Evolutionary conservation across 2,888 invertebrate species (phyloP).

Genomic region (Limnephilus rhombicus): DNA sequence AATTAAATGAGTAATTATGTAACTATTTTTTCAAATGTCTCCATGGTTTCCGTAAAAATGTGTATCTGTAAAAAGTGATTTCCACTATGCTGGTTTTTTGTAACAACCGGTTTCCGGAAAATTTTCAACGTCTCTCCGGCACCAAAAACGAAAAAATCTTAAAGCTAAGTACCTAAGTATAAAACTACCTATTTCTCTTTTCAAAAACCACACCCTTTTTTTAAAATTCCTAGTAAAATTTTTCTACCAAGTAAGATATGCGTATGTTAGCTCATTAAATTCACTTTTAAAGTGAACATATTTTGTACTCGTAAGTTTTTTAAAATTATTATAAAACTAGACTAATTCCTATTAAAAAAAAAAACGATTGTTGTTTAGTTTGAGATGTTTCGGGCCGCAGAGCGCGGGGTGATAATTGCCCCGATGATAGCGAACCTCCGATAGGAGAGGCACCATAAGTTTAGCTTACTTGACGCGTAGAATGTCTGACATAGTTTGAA

Average conservation of each 20-base stretch:
- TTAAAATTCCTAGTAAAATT: constrained; percentile 26
- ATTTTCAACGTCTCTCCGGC: neutral
- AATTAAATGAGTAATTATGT: neutral
- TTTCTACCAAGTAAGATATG: neutral
- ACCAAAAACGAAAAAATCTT: neutral
- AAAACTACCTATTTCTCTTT: neutral
- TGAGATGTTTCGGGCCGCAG: neutral
- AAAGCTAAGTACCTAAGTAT: neutral
- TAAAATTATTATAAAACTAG: neutral
- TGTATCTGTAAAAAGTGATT: too few species aligned
- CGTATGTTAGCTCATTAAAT: constrained; percentile 11
- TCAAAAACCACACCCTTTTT: neutral
- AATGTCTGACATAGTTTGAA: neutral
- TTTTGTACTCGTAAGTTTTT: constrained; percentile 26
- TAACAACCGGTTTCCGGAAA: neutral
- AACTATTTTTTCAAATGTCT: too few species aligned
- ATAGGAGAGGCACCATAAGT: neutral
- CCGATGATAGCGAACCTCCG: neutral
- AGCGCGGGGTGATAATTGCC: neutral
- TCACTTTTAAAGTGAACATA: constrained; percentile 28
- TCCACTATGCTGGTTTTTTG: neutral
- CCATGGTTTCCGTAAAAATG: too few species aligned
- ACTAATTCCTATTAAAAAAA: constrained; percentile 3
- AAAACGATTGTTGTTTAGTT: neutral
- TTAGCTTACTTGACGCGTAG: neutral